Evolutionary conservation across 2,888 invertebrate species (phyloP), one percentile per base, ranked within the genome.

Genomic region (Sussaba pulchella): DNA sequence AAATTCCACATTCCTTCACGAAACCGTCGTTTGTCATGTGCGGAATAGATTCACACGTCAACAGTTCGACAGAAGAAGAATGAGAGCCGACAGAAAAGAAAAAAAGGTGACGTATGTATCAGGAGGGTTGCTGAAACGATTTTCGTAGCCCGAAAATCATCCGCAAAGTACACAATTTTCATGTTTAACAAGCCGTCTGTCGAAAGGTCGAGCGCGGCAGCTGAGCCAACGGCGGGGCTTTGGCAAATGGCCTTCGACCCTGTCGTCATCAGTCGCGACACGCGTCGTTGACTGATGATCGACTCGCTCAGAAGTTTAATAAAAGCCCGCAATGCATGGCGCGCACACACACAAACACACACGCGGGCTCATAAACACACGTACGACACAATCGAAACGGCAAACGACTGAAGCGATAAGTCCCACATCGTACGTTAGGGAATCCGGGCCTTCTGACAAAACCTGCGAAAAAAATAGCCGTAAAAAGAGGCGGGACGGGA

Each of bases 231-330:
- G 47, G 69, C 81, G 47, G 36, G 36, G 57, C 24, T n/a, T 36
- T 41, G 57, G 73, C 14, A 59, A 41, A 50, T 43, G 77, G 64
- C 50, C 77, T 73, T 73, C 39, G 77, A 77, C 73, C 77, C 43
- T 59, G 73, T 57, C 64, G 52, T 66, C 70, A 70, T 77, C 69
- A 36, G 39, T 70, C 41, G 21, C 31, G 72, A 59, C 73, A 59
- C 67, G 81, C 69, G 81, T 70, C 69, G 70, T 81, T 73, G 81
- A 77, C 73, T 74, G 70, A 71, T 75, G 79, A 74, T 81, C 76
- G 72, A 72, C 77, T 72, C 31, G 43, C n/a, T 26, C 36, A 17
- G 67, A 47, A 64, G 71, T 67, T 72, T 47, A 52, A 75, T 79
- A 54, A 57, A 57, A 57, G 31, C 9, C 12, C 41, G 26, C 64